phyloP scores from a whole-genome alignment of 37 sponge, comb jelly and placozoan species.

The Hexactinellida sp. region DNA sequence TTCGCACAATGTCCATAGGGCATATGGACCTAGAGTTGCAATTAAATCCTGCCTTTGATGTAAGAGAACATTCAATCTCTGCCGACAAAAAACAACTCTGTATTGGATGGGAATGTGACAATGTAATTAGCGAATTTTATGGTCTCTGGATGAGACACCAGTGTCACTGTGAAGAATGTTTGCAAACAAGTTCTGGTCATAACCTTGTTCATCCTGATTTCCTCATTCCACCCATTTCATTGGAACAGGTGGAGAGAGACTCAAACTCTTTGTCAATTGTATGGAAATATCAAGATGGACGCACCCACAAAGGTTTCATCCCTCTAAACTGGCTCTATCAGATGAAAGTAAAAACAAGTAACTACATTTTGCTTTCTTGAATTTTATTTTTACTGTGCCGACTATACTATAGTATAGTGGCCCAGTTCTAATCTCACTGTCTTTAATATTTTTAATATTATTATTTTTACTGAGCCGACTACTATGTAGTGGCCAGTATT shows the following conservation, averaged over 20 bases:
- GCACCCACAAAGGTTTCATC: background rate
- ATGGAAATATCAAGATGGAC: background rate
- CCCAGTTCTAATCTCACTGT: too few relatives aligned
- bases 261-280: background rate
- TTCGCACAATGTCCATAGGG: background rate
- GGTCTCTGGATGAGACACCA: background rate
- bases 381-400: too few relatives aligned
- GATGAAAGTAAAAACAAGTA: background rate
- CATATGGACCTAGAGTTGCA: background rate
- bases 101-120: background rate
- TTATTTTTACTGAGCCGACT: too few relatives aligned
- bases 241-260: background rate
- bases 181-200: background rate
- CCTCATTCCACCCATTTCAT: background rate
- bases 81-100: background rate
- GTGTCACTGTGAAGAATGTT: slow-evolving; percentile 8
- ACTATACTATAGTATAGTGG: too few relatives aligned
- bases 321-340: background rate
- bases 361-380: too few relatives aligned
- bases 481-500: too few relatives aligned
- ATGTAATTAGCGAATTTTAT: background rate
- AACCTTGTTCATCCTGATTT: background rate
- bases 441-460: too few relatives aligned
- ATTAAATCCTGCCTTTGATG: background rate
- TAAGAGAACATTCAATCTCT: background rate